A percentile compares a stretch with the other conserved stretches of the same genome.
These are phyloP conservation scores for Proterorhinus semilunaris DNA, from an alignment of 2,113 vertebrate genomes.

Conservation along the genomic window DNA sequence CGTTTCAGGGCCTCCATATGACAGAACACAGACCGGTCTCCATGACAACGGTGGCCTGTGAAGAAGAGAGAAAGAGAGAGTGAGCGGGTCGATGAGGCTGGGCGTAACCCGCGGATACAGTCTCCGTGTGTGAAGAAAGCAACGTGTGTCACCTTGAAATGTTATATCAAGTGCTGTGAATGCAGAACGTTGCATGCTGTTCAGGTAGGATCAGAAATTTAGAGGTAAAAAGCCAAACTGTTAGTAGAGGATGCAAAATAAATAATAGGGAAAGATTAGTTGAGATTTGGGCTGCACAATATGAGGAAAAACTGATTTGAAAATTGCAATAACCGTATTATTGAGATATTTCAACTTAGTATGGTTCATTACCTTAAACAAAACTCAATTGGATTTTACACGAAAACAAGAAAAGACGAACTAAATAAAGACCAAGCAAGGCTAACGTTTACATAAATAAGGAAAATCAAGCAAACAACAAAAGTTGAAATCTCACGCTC, in stretches of 20 bases:
- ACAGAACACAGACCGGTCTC: conserved; percentile 93
- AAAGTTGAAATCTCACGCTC: too few relatives aligned
- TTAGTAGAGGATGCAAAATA: conserved; percentile 54
- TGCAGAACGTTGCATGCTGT: conserved; percentile 17
- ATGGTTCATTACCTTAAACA: too few relatives aligned
- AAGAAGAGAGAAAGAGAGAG: conserved; percentile 70
- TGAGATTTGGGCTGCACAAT: conserved; percentile 7
- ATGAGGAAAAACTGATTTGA: too few relatives aligned
- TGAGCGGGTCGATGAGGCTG: conserved; percentile 58
- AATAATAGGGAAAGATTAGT: conserved; percentile 45
- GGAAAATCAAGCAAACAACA: too few relatives aligned
- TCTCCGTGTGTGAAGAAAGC: conserved; percentile 6
- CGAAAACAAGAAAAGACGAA: too few relatives aligned
- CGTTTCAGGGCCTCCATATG: conserved; percentile 88
- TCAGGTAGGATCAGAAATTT: conserved; percentile 2
- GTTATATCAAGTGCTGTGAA: conserved; percentile 8
- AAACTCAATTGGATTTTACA: too few relatives aligned
- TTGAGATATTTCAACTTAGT: too few relatives aligned
- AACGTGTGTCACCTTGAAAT: conserved; percentile 9
- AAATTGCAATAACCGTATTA: too few relatives aligned
- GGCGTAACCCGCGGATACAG: conserved; percentile 17
- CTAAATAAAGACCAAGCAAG: too few relatives aligned
- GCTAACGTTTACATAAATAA: too few relatives aligned
- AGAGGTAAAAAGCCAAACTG: conserved; percentile 48
- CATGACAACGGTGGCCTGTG: conserved; percentile 89